A percentile compares a stretch with the other conserved stretches of the same genome.
Evolutionary conservation across 2,113 vertebrate genomes (phyloP).

Genomic region (Synodontis membranacea): DNA sequence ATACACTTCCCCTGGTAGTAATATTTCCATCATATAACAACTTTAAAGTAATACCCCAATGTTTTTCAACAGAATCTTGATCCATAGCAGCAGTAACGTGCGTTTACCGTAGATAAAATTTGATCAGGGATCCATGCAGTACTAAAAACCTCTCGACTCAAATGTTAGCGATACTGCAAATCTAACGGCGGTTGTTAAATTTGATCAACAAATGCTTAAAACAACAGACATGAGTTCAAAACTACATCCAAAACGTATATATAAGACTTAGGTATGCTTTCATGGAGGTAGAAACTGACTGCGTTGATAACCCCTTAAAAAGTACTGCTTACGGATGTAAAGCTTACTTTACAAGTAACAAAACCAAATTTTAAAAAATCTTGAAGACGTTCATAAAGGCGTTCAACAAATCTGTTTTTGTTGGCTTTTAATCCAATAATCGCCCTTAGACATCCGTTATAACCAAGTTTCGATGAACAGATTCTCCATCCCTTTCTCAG

Average conservation of each 20-base stretch:
- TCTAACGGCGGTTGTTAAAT: background rate
- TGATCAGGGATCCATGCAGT: background rate
- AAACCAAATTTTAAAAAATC: background rate
- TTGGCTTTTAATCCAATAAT: background rate
- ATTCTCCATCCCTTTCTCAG: background rate
- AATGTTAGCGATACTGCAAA: background rate
- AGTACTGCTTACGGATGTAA: background rate
- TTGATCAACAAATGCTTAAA: background rate
- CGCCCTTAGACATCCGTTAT: background rate
- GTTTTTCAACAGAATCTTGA: background rate
- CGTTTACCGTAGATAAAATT: background rate
- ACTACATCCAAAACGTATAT: background rate
- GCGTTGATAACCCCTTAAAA: background rate
- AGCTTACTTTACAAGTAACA: background rate
- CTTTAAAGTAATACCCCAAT: background rate
- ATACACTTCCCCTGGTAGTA: slow-evolving; percentile 1
- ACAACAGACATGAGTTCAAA: background rate
- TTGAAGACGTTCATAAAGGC: background rate
- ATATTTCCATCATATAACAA: background rate
- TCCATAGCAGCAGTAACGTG: background rate
- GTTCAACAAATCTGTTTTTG: background rate
- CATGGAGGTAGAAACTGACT: background rate
- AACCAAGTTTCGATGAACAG: background rate
- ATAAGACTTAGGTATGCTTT: background rate
- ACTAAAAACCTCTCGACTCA: background rate